phyloP scores from a whole-genome alignment of 2,113 vertebrate genomes.

The Tupaia tana region DNA sequence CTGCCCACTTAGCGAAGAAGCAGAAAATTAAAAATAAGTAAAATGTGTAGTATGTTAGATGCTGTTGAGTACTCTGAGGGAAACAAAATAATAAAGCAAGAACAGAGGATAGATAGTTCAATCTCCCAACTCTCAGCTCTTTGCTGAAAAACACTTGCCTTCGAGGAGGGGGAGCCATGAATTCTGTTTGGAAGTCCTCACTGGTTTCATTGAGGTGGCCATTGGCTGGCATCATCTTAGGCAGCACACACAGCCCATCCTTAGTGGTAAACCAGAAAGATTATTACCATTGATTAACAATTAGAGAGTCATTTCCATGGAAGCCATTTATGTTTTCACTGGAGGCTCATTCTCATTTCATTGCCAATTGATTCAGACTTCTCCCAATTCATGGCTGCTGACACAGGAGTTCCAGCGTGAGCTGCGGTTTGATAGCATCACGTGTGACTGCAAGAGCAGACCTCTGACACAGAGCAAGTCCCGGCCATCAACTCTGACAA shows the following conservation, averaged over 20 bases:
- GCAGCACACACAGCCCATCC: background rate
- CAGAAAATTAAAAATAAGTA: background rate
- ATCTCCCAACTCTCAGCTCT: background rate
- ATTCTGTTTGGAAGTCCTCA: background rate
- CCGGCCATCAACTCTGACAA: background rate
- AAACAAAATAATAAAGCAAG: background rate
- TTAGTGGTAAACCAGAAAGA: background rate
- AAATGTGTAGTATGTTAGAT: background rate
- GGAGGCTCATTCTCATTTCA: constrained; percentile 69
- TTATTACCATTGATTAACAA: constrained; percentile 42
- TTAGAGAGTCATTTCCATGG: constrained; percentile 51
- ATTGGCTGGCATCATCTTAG: background rate
- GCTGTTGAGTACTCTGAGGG: background rate
- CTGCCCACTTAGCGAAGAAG: background rate
- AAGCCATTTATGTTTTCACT: constrained; percentile 50
- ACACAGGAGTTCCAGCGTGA: constrained; percentile 55
- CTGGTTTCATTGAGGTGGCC: background rate
- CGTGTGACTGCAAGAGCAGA: constrained; percentile 75
- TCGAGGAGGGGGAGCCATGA: background rate
- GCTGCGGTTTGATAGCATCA: constrained; percentile 70
- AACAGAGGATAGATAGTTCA: background rate
- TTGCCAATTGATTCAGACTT: constrained; percentile 77
- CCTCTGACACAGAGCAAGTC: constrained; percentile 62
- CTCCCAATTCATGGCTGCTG: constrained; percentile 64
- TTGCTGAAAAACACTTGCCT: background rate